Percentiles rank a stretch among this genome's conserved stretches.
Conservation (phyloP, 2,113 vertebrate species). For the Ranitomeya imitator region DNA sequence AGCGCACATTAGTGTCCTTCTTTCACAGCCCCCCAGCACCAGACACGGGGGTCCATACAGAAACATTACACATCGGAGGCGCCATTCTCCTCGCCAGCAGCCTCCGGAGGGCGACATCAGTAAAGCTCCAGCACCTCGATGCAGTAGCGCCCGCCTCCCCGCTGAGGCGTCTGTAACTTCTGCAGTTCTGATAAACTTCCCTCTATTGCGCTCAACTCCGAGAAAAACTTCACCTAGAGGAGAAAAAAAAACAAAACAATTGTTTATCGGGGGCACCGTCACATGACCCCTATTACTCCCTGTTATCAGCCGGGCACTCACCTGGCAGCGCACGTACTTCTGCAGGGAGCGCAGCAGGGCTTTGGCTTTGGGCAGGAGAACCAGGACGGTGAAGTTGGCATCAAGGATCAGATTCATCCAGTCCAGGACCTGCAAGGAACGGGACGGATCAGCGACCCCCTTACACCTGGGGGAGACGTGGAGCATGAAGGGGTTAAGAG, state of each 20-base stretch:
- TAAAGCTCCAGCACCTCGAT: slow-evolving; percentile 93
- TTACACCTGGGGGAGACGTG: no score
- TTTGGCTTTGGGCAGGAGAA: slow-evolving; percentile 89
- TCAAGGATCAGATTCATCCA: slow-evolving; percentile 93
- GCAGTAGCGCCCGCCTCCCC: slow-evolving; percentile 80
- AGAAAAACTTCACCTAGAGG: slow-evolving; percentile 83
- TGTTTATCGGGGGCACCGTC: no score
- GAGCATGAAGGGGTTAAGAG: no score
- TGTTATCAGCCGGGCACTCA: slow-evolving; percentile 64
- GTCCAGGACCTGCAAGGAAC: slow-evolving; percentile 83
- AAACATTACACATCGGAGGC: not conserved
- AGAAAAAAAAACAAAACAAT: not conserved
- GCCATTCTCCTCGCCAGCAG: not conserved
- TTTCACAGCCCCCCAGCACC: no score
- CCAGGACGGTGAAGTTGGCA: slow-evolving; percentile 90
- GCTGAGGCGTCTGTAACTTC: slow-evolving; percentile 70
- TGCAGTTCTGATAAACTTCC: slow-evolving; percentile 83
- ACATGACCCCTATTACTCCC: not conserved
- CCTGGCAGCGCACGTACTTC: slow-evolving; percentile 87
- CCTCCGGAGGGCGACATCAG: slow-evolving; percentile 64
- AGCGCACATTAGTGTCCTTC: no score
- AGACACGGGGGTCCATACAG: not conserved
- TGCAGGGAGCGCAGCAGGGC: slow-evolving; percentile 80
- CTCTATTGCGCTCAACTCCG: slow-evolving; percentile 91
- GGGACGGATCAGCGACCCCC: no score